A percentile compares a stretch with the other conserved stretches of the same genome.
These are phyloP conservation scores for Hipposideros armiger DNA, from an alignment of 2,113 vertebrate species.

Conservation along the genomic window DNA sequence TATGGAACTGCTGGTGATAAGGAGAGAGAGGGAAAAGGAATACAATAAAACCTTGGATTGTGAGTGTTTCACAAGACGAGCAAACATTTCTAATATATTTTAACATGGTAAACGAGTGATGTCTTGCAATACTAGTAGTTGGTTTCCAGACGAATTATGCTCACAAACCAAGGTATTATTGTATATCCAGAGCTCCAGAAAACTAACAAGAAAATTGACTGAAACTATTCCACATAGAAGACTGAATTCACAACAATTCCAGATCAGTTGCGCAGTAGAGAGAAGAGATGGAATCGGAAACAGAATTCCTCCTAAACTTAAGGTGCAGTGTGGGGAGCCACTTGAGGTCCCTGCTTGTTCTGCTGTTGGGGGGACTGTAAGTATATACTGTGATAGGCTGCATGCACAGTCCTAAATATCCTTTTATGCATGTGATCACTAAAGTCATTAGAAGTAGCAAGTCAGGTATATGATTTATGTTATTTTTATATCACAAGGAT, in stretches of 20 bases:
- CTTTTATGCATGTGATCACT: conserved; percentile 1
- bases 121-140: too few species aligned
- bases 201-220: not conserved
- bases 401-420: not conserved
- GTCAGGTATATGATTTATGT: not conserved
- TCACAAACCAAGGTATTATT: too few species aligned
- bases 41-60: not conserved
- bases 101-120: too few species aligned
- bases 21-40: not conserved
- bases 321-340: not conserved
- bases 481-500: conserved; percentile 43
- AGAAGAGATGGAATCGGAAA: not conserved
- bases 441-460: conserved; percentile 3
- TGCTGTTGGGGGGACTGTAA: not conserved
- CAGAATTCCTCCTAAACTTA: not conserved
- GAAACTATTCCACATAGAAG: not conserved
- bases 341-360: not conserved
- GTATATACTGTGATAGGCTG: not conserved
- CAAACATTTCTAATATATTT: too few species aligned
- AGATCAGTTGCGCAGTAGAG: not conserved
- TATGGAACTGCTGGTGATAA: not conserved
- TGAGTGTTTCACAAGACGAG: too few species aligned
- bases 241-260: not conserved
- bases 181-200: not conserved
- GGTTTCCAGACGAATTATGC: too few species aligned